Evolutionary conservation across 37 sponge, comb jelly and placozoan species (phyloP).

Genomic region (Agelas oroides): DNA sequence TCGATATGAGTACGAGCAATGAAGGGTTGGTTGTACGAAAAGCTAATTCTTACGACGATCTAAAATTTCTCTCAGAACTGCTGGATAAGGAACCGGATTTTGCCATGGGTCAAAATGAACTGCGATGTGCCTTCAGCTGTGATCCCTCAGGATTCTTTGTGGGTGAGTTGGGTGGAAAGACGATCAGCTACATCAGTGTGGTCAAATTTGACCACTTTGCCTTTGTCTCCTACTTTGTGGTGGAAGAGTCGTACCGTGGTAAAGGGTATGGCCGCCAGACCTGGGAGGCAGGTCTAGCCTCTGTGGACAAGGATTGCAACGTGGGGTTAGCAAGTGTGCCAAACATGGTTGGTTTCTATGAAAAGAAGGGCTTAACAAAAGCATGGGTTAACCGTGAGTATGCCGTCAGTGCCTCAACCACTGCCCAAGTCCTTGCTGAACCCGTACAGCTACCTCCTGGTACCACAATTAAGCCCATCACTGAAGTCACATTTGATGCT

Average conservation of each 20-base stretch:
- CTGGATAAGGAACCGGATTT: too few species aligned
- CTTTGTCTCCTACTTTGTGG: constrained; percentile 10
- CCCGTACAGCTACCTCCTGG: not conserved
- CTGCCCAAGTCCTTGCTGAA: not conserved
- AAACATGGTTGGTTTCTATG: not conserved
- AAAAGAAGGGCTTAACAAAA: constrained; percentile 10
- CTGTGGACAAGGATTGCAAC: not conserved
- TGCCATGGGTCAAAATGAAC: too few species aligned
- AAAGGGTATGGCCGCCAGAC: constrained; percentile 23
- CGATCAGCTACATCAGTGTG: not conserved
- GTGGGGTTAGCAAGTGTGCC: not conserved
- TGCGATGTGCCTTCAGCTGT: not conserved
- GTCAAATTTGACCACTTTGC: constrained; percentile 10
- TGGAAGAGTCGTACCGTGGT: constrained; percentile 15
- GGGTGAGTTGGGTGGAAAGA: constrained; percentile 41
- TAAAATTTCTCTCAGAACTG: too few species aligned
- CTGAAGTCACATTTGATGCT: constrained; percentile 3
- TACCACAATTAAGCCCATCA: not conserved
- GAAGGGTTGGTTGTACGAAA: too few species aligned
- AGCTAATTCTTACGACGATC: too few species aligned
- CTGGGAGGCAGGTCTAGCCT: not conserved
- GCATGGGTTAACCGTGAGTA: not conserved
- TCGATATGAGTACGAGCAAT: too few species aligned
- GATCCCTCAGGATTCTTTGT: constrained; percentile 28
- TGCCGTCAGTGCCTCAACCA: not conserved